A percentile compares a stretch with the other conserved stretches of the same genome.
Evolutionary conservation across 2,888 invertebrate genomes (phyloP).

Genomic region (Eupeodes latifasciatus): DNA sequence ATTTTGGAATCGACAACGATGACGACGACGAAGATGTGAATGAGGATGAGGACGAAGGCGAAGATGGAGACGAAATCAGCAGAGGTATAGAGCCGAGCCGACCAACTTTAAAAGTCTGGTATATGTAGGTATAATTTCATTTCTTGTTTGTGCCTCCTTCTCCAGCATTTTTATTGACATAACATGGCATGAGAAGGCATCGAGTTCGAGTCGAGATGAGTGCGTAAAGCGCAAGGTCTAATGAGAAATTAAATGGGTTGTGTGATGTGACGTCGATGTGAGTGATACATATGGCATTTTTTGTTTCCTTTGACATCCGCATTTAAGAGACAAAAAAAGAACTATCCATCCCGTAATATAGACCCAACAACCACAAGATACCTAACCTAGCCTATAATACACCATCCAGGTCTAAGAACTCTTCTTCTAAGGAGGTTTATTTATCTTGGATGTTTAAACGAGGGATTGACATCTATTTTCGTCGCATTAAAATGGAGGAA

Average conservation of each 20-base stretch:
- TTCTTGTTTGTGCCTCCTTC: conserved; percentile 30
- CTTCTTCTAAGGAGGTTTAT: conserved; percentile 8
- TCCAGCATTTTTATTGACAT: conserved; percentile 33
- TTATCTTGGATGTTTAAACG: conserved; percentile 3
- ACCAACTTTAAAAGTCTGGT: conserved; percentile 46
- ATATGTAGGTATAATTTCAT: background rate
- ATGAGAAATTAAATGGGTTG: conserved; percentile 61
- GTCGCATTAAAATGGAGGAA: conserved; percentile 20
- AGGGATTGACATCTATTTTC: conserved; percentile 31
- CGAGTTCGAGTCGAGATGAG: conserved; percentile 1
- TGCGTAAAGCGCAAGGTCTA: conserved; percentile 51
- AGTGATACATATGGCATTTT: conserved; percentile 33
- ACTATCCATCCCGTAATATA: background rate
- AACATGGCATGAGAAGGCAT: conserved; percentile 11
- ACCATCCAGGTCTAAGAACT: conserved; percentile 33
- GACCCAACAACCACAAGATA: conserved; percentile 4
- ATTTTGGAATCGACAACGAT: background rate
- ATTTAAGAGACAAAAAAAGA: background rate
- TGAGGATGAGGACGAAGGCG: too few species aligned
- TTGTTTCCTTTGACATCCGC: conserved; percentile 27
- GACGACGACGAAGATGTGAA: background rate
- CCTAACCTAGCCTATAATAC: conserved; percentile 3
- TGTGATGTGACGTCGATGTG: conserved; percentile 33
- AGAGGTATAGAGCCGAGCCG: background rate
- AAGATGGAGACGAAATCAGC: background rate